Evolutionary conservation across 1,140 invertebrate species (phyloP).

Genomic region (Pteromalus puparum): DNA sequence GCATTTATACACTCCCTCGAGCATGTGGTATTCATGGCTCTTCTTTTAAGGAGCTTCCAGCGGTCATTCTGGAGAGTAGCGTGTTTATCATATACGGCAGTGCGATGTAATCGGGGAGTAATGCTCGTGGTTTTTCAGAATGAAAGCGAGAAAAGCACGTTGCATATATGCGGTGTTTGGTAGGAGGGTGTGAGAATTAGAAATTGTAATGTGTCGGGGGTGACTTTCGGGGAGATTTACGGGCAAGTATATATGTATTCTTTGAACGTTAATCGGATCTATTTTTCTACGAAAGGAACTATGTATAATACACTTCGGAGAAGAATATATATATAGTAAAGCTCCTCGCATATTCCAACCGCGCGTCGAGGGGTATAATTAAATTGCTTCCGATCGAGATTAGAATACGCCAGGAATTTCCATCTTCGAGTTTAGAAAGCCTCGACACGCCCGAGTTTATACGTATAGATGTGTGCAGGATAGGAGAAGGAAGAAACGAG

Average conservation of each 20-base stretch:
- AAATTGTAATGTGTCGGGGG: neutral
- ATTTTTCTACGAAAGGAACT: neutral
- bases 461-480: neutral
- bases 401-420: constrained; percentile 54
- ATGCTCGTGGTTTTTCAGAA: neutral
- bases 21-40: neutral
- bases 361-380: constrained; percentile 42
- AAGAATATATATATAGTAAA: neutral
- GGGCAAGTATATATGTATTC: neutral
- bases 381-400: constrained; percentile 58
- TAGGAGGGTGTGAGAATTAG: neutral
- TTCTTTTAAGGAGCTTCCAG: neutral
- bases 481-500: neutral
- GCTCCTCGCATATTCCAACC: neutral
- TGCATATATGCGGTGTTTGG: neutral
- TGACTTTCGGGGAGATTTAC: neutral
- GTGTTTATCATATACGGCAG: neutral
- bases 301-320: too few species aligned
- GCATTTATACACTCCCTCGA: neutral
- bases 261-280: neutral
- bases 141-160: neutral
- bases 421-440: constrained; percentile 33
- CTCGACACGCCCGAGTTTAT: neutral
- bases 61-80: neutral
- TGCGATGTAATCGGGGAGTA: neutral